Percentiles rank a stretch among this genome's conserved stretches.
phyloP scores from a whole-genome alignment of 2,888 invertebrate genomes.

The Meiosimyza decipiens region DNA sequence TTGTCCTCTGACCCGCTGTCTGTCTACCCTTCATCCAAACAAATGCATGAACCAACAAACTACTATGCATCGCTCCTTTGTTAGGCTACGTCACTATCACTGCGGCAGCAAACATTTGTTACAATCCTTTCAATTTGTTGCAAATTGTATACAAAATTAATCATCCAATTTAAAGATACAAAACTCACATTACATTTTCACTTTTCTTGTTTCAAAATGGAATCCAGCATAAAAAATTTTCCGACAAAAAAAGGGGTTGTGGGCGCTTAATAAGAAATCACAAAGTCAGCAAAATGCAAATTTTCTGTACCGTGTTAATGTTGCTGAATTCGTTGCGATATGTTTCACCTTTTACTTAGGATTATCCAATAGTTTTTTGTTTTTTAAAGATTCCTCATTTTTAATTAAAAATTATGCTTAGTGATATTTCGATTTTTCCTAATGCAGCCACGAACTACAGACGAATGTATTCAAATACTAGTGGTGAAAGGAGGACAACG shows the following conservation, averaged over 20 bases:
- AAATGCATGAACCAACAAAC: no score
- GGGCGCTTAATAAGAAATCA: slow-evolving; percentile 21
- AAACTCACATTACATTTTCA: not conserved
- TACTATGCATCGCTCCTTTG: no score
- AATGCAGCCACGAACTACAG: slow-evolving; percentile 25
- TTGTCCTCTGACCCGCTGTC: slow-evolving; percentile 3
- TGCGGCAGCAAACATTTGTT: not conserved
- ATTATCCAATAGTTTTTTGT: slow-evolving; percentile 14
- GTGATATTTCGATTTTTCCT: slow-evolving; percentile 33
- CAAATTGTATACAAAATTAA: no score
- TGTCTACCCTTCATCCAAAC: not conserved
- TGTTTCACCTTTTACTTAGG: not conserved
- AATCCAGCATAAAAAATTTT: not conserved
- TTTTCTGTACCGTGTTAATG: slow-evolving; percentile 9
- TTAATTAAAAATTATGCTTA: slow-evolving; percentile 2
- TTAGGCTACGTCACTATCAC: not conserved
- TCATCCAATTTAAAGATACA: not conserved
- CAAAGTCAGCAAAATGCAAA: not conserved
- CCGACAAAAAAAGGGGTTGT: slow-evolving; percentile 17
- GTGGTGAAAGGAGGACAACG: slow-evolving; percentile 21
- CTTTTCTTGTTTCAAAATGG: not conserved
- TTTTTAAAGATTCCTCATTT: slow-evolving; percentile 22
- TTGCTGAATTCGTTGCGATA: not conserved
- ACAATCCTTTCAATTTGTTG: no score
- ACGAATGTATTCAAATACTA: slow-evolving; percentile 28